phyloP scores from a whole-genome alignment of 2,888 invertebrate genomes.

The Synergus umbraculus region DNA sequence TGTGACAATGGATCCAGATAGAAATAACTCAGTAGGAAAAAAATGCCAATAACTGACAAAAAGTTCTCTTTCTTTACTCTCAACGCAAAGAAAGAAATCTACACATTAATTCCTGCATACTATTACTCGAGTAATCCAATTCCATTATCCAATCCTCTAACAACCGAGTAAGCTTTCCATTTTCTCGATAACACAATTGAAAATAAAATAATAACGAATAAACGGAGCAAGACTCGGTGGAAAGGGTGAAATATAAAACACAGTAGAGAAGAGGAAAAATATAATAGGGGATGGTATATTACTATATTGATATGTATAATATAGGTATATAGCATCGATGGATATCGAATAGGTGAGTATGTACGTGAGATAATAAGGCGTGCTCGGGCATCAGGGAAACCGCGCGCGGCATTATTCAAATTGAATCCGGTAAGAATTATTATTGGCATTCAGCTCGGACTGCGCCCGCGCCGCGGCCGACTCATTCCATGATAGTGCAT shows the following conservation, averaged over 20 bases:
- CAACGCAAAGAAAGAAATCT: not conserved
- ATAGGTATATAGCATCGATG: slow-evolving; percentile 65
- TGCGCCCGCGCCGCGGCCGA: slow-evolving; percentile 56
- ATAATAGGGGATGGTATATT: slow-evolving; percentile 59
- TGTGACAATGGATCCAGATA: too few species aligned
- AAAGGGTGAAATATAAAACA: slow-evolving; percentile 20
- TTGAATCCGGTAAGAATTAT: slow-evolving; percentile 76
- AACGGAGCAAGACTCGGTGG: slow-evolving; percentile 29
- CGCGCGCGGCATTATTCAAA: slow-evolving; percentile 76
- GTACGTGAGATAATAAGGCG: slow-evolving; percentile 76
- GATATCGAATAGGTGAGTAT: slow-evolving; percentile 73
- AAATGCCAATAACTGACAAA: not conserved
- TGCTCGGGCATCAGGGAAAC: slow-evolving; percentile 70
- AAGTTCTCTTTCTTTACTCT: not conserved
- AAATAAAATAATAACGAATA: slow-evolving; percentile 38
- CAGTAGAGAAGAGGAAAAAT: slow-evolving; percentile 57
- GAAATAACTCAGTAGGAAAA: not conserved
- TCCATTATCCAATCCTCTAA: slow-evolving; percentile 37
- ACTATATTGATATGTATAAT: not conserved
- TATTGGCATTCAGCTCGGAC: slow-evolving; percentile 70
- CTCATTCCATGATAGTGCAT: slow-evolving; percentile 66
- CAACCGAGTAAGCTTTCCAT: slow-evolving; percentile 36
- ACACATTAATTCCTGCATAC: slow-evolving; percentile 35
- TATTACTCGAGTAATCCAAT: slow-evolving; percentile 32
- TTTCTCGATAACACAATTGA: slow-evolving; percentile 41